Conservation (phyloP, 2,888 invertebrate species). For the Tillus elongatus region DNA sequence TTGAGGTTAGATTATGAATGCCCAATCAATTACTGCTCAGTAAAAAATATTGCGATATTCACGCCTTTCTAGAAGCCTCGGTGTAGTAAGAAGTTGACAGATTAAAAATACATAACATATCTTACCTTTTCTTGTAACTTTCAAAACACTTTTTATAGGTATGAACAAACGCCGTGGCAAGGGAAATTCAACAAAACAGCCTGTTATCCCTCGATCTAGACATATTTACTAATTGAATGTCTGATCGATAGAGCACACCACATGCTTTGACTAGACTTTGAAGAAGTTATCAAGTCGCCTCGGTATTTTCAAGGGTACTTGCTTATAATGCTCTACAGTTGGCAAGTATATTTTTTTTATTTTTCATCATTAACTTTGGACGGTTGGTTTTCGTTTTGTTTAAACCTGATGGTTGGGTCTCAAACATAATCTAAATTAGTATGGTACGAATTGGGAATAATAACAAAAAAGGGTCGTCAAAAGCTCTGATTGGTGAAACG, state of each 20-base stretch:
- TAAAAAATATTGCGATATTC: constrained; percentile 5
- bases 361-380: too few relatives aligned
- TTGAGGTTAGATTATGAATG: constrained; percentile 5
- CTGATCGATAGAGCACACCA: constrained; percentile 5
- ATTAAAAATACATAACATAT: not conserved
- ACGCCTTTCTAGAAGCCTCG: not conserved
- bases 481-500: too few relatives aligned
- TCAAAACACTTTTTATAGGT: constrained; percentile 3
- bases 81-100: not conserved
- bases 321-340: too few relatives aligned
- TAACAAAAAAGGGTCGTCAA: too few relatives aligned
- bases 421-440: too few relatives aligned
- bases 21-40: constrained; percentile 5
- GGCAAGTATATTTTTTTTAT: too few relatives aligned
- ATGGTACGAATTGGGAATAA: too few relatives aligned
- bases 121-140: constrained; percentile 1
- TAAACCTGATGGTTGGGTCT: too few relatives aligned
- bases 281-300: too few relatives aligned
- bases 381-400: too few relatives aligned
- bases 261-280: constrained; percentile 4
- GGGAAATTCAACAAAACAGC: constrained; percentile 6
- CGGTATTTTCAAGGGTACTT: too few relatives aligned
- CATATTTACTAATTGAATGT: constrained; percentile 5
- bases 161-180: constrained; percentile 6
- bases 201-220: constrained; percentile 6